Evolutionary conservation across 2,797 vertebrate genomes (phyloP), one percentile per base, ranked within the genome.

Genomic region (Acipenser ruthenus): DNA sequence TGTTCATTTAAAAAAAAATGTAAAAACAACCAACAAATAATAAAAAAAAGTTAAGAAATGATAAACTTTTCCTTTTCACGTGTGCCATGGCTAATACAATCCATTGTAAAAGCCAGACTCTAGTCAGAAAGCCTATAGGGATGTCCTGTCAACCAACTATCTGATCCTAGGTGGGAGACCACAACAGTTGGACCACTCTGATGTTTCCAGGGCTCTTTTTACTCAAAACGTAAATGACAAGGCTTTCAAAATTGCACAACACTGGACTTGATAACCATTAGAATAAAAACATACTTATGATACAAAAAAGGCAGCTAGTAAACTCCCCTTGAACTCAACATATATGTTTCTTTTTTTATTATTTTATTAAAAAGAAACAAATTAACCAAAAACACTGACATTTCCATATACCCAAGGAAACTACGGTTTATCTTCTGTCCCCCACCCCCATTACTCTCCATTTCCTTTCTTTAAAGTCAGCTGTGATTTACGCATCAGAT

Each of bases 21-120:
- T 77, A 74, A 82, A 78, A 84, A 70, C 65, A 71, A 66, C 50
- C 4, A 65, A 68, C 4, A 10, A 59, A 37, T 37, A 18, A 18
- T 1, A 18, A 18, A 18, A 37, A 37, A 3, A 37, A 37, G 37
- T 4, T 4, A 37, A 37, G 37, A 37, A 37, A 37, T 37, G 37
- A 37, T 5, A 5, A 37, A 37, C 37, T 37, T 37, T 18, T 37
- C 4, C 37, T 37, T 37, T 37, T 37, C 37, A 37, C 37, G 5
- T 37, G 37, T 37, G 37, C 87, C 81, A 71, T 71, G 87, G 92
- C 95, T 87, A 86, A 99, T 99, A 99, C 97, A 99, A 98, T 76
- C 94, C 91, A 98, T 98, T 98, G 96, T 98, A 99, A 99, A 89
- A 93, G 93, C 92, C 92, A 81, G 75, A 87, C 82, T 85, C 85